These are phyloP conservation scores for Hypomecis atomaria DNA, from an alignment of 2,888 invertebrate species.

Conservation along the genomic window DNA sequence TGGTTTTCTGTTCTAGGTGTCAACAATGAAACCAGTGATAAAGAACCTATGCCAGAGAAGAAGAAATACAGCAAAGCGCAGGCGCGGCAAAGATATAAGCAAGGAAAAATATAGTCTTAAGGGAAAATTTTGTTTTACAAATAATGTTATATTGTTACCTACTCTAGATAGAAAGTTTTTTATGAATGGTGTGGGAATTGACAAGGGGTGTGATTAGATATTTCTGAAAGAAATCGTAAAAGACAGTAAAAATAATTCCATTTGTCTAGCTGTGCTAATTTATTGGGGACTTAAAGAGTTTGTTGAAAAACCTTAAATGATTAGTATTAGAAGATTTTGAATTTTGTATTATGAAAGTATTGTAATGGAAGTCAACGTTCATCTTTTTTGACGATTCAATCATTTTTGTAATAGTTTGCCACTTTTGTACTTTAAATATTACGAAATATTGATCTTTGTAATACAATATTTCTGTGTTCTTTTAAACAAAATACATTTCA, in stretches of 20 bases:
- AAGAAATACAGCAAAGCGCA: slow-evolving; percentile 90
- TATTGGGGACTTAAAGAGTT: not conserved
- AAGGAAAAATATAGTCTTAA: slow-evolving; percentile 86
- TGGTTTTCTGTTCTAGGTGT: slow-evolving; percentile 57
- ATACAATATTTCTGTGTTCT: slow-evolving; percentile 26
- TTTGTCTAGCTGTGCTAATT: not conserved
- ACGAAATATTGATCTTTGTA: slow-evolving; percentile 25
- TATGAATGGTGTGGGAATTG: slow-evolving; percentile 23
- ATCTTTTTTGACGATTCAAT: slow-evolving; percentile 47
- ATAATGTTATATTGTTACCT: slow-evolving; percentile 13
- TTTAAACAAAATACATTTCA: slow-evolving; percentile 30
- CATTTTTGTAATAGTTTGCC: slow-evolving; percentile 29
- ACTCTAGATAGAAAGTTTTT: slow-evolving; percentile 16
- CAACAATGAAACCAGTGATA: slow-evolving; percentile 61
- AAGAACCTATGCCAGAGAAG: slow-evolving; percentile 71
- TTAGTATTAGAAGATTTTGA: slow-evolving; percentile 1
- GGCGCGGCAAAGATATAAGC: slow-evolving; percentile 89
- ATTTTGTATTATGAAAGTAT: slow-evolving; percentile 11
- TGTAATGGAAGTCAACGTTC: slow-evolving; percentile 21
- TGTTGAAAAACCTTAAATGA: not conserved
- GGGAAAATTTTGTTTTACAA: slow-evolving; percentile 15
- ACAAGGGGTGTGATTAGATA: slow-evolving; percentile 14
- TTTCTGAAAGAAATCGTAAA: slow-evolving; percentile 11
- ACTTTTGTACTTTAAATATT: slow-evolving; percentile 38
- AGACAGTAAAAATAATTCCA: slow-evolving; percentile 19